Evolutionary conservation across 2,797 vertebrate genomes (phyloP), one percentile per base, ranked within the genome.

Genomic region (Ataeniobius toweri): DNA sequence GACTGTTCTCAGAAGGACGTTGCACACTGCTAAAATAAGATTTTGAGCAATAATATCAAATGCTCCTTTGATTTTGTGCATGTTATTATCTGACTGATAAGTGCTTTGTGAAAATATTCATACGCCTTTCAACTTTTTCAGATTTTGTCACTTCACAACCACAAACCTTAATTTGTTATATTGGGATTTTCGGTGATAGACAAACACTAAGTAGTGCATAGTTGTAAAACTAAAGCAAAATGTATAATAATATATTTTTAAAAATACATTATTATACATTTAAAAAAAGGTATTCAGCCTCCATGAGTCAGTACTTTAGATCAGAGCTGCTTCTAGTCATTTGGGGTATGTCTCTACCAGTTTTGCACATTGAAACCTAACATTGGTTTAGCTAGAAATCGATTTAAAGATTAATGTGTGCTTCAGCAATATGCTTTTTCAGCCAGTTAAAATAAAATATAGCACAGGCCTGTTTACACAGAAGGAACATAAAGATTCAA

Each of bases 401-500:
- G 2, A 6, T 44, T 26, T 48, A 26, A 46, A 68, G 41, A 24
- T 16, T 48, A n/a, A 5, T 71, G 16, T 5, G 70, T 68, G 9
- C 26, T 80, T 48, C 48, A 28, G 50, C 75, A 78, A 46, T 55
- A 5, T 24, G 26, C 74, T 73, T 74, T 14, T 75, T 75, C 24
- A 55, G 51, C 14, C 24, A 61, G 39, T 8, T 18, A 18, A 12
- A 77, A 83, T 51, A 75, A 76, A 75, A 74, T 68, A 31, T 61
- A 44, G 36, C 50, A 48, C 63, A 39, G 67, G 24, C 63, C 48
- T 61, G 24, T 1, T 3, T 56, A 69, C 14, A 77, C 14, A 74
- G 14, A 73, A 77, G 9, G 53, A 80, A 71, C 14, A 56, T 77
- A 80, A 73, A 73, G 63, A 78, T 31, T 31, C 31, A 31, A 31